Conservation (phyloP, 2,113 vertebrate species). For the pig (Sus scrofa) region T2T-Sscrofa CM000819.6:37922501-37923000, state of each 20-base stretch:
- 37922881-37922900: background rate
- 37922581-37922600: background rate
- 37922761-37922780: background rate
- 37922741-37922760: background rate
- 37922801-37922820: background rate
- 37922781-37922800: background rate
- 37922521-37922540: background rate
- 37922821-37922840: background rate
- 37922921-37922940: background rate
- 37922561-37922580: background rate
- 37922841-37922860: background rate
- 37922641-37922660: background rate
- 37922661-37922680: background rate
- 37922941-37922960: background rate
- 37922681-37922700: background rate
- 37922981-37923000: accelerated
- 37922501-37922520: background rate
- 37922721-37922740: background rate
- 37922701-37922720: background rate
- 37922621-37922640: background rate
- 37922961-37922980: background rate
- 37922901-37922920: background rate
- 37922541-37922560: background rate
- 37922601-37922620: background rate
- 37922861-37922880: background rate